Conservation (phyloP, 2,113 vertebrate genomes). For the Clinocottus analis region DNA sequence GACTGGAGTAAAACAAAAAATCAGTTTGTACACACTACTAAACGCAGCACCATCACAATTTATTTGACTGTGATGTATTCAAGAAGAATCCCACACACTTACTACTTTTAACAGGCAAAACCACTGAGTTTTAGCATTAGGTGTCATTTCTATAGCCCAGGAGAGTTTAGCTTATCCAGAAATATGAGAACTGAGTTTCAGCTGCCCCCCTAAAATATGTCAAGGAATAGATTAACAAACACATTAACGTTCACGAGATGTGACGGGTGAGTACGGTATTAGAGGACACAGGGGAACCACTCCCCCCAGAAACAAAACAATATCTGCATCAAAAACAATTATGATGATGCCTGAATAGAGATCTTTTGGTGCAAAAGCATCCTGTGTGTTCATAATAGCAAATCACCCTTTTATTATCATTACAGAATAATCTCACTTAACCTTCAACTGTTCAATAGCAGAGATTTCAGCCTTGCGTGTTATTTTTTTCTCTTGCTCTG, state of each 20-base stretch:
- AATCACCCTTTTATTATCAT: background rate
- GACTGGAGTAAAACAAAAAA: background rate
- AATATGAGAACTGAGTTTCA: constrained; percentile 9
- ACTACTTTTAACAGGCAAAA: constrained; percentile 71
- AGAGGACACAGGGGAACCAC: constrained; percentile 5
- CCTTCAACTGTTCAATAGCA: background rate
- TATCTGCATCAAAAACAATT: constrained; percentile 24
- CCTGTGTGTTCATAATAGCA: constrained; percentile 5
- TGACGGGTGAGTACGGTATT: constrained; percentile 20
- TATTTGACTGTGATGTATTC: constrained; percentile 67
- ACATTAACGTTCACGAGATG: constrained; percentile 13
- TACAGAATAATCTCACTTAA: background rate
- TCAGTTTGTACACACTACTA: background rate
- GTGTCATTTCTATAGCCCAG: constrained; percentile 65
- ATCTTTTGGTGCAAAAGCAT: background rate
- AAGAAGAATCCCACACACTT: constrained; percentile 61
- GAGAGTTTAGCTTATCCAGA: constrained; percentile 63
- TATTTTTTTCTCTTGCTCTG: background rate
- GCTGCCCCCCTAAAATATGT: constrained; percentile 13
- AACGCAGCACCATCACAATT: constrained; percentile 28
- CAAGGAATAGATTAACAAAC: constrained; percentile 4
- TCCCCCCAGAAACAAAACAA: background rate
- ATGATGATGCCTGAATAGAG: constrained; percentile 3
- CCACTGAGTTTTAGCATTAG: constrained; percentile 57
- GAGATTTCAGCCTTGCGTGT: background rate